Percentiles rank a stretch among this genome's conserved stretches.
Conservation (phyloP, 2,797 vertebrate species). For the Lagorchestes hirsutus region DNA sequence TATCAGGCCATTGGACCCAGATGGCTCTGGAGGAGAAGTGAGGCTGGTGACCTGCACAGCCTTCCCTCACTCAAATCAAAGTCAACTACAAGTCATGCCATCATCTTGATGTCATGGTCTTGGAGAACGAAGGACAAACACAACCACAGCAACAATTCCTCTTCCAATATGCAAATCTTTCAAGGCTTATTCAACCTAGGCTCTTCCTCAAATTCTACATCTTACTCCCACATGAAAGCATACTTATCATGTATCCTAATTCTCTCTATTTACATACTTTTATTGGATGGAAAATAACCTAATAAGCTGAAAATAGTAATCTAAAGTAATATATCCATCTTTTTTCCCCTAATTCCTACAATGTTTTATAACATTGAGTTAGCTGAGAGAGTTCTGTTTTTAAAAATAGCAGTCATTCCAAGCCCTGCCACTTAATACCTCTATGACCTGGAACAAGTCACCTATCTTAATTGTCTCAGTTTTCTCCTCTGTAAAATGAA, state of each 20-base stretch:
- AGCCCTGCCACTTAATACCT: background rate
- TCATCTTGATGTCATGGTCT: too few species aligned
- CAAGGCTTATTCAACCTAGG: background rate
- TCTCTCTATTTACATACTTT: background rate
- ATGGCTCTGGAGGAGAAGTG: too few species aligned
- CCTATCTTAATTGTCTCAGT: conserved; percentile 5
- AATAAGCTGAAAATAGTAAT: background rate
- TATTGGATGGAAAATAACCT: background rate
- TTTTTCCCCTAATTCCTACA: background rate
- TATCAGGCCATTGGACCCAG: too few species aligned
- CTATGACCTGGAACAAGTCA: background rate
- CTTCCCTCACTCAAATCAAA: too few species aligned
- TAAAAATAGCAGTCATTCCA: background rate
- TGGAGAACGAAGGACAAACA: too few species aligned
- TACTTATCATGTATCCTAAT: background rate
- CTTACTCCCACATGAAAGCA: background rate
- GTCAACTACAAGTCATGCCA: too few species aligned
- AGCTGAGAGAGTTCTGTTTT: background rate
- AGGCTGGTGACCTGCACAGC: too few species aligned
- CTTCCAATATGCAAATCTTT: background rate
- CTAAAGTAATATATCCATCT: conserved; percentile 5
- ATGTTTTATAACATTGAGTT: background rate
- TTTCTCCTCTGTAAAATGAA: conserved; percentile 26
- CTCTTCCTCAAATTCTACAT: background rate
- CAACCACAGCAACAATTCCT: too few species aligned